These are phyloP conservation scores for Tachysurus vachellii DNA, from an alignment of 2,113 vertebrate species.

Conservation along the genomic window DNA sequence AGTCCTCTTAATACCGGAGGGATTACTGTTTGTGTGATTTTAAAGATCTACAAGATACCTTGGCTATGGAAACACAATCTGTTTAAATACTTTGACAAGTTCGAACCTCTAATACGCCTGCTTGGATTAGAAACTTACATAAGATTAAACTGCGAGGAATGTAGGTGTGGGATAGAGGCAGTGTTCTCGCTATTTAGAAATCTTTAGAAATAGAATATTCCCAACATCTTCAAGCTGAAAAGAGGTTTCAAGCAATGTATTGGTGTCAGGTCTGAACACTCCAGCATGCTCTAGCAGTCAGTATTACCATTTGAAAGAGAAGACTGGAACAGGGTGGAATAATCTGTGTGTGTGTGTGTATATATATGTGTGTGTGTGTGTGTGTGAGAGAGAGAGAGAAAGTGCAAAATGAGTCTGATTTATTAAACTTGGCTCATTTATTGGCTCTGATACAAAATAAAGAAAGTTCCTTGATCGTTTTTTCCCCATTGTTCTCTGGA, in stretches of 20 bases:
- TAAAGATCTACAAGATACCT: conserved; percentile 24
- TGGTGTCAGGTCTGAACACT: conserved; percentile 37
- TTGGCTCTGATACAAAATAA: conserved; percentile 57
- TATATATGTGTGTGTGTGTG: neutral
- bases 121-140: conserved; percentile 34
- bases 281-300: conserved; percentile 49
- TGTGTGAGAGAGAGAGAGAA: conserved; percentile 2
- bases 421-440: conserved; percentile 66
- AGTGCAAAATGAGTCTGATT: conserved; percentile 52
- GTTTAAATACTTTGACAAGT: conserved; percentile 19
- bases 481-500: conserved; percentile 25
- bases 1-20: conserved; percentile 12
- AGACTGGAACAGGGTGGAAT: conserved; percentile 34
- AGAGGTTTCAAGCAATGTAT: conserved; percentile 26
- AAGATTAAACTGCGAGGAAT: neutral
- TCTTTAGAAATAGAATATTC: conserved; percentile 13
- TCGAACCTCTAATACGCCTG: conserved; percentile 36
- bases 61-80: conserved; percentile 17
- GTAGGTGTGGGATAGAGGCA: conserved; percentile 16
- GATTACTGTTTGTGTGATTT: conserved; percentile 42
- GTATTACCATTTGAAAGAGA: conserved; percentile 68
- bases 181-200: neutral
- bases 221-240: conserved; percentile 14
- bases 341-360: neutral
- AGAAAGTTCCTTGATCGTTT: conserved; percentile 16